These are phyloP conservation scores for Coendou prehensilis DNA, from an alignment of 2,797 vertebrate species.

Conservation along the genomic window DNA sequence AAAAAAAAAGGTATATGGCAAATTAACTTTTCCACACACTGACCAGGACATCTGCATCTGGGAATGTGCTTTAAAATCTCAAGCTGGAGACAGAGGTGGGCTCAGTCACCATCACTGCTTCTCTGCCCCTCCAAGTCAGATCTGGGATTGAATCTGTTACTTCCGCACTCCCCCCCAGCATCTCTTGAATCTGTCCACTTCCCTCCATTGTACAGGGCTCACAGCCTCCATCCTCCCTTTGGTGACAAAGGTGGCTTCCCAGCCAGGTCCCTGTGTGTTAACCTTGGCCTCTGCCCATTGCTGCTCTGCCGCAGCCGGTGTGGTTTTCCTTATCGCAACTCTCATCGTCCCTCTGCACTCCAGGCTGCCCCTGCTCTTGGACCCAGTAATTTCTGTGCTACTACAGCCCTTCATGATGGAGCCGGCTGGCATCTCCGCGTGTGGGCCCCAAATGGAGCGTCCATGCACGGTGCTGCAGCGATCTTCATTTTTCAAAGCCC, in stretches of 20 bases:
- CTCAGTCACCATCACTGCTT: background rate
- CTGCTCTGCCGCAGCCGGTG: background rate
- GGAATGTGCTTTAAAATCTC: background rate
- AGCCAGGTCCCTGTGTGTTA: background rate
- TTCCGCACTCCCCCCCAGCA: background rate
- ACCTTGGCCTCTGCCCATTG: background rate
- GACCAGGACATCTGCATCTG: background rate
- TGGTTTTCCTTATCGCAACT: background rate
- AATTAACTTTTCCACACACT: background rate
- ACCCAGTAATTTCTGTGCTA: background rate
- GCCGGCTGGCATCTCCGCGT: background rate
- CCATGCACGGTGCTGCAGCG: accelerated
- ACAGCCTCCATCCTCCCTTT: accelerated
- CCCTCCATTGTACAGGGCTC: background rate
- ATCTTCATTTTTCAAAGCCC: background rate
- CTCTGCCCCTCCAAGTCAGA: background rate
- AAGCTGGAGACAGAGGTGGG: background rate
- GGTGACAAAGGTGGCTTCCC: background rate
- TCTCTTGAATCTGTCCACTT: background rate
- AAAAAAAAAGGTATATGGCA: background rate
- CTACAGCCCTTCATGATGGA: background rate
- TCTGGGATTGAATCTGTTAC: no score
- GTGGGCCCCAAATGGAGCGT: no score
- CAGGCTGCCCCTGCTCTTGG: background rate
- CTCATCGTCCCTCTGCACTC: background rate